Percentiles rank a stretch among this genome's conserved stretches.
phyloP scores from a whole-genome alignment of 2,113 vertebrate genomes.

The Heterocephalus glaber region DNA sequence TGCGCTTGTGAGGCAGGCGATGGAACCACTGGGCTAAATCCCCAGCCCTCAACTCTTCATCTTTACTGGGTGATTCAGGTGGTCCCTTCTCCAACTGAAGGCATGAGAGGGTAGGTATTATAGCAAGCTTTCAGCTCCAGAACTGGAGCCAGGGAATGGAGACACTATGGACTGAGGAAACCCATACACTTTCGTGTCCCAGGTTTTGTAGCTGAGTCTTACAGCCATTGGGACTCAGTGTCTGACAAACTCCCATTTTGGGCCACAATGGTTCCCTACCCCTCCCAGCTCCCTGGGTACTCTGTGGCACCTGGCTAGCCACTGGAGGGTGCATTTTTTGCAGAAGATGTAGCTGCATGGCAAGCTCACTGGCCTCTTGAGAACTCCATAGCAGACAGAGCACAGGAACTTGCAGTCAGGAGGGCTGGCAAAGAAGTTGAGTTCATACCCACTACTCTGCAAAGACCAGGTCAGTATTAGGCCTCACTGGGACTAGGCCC shows the following conservation, averaged over 20 bases:
- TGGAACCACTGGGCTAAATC: too few species aligned
- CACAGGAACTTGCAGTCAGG: conserved; percentile 91
- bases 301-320: conserved; percentile 89
- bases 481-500: neutral
- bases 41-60: too few species aligned
- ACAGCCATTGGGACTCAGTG: neutral
- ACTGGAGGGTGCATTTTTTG: conserved; percentile 91
- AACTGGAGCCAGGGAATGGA: neutral
- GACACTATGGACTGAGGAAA: neutral
- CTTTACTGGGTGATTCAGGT: neutral
- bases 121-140: neutral
- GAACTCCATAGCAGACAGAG: conserved; percentile 91
- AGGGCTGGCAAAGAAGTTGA: conserved; percentile 89
- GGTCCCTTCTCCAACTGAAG: neutral
- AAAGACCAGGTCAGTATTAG: conserved; percentile 38
- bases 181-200: neutral
- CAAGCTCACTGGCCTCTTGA: conserved; percentile 89
- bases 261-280: neutral
- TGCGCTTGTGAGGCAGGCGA: too few species aligned
- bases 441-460: conserved; percentile 90
- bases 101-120: neutral
- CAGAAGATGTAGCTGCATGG: conserved; percentile 92
- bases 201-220: neutral
- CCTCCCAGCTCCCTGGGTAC: neutral
- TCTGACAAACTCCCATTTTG: neutral